Base-by-base conservation (phyloP, 2,113 vertebrate species). In the Smithornis capensis region DNA sequence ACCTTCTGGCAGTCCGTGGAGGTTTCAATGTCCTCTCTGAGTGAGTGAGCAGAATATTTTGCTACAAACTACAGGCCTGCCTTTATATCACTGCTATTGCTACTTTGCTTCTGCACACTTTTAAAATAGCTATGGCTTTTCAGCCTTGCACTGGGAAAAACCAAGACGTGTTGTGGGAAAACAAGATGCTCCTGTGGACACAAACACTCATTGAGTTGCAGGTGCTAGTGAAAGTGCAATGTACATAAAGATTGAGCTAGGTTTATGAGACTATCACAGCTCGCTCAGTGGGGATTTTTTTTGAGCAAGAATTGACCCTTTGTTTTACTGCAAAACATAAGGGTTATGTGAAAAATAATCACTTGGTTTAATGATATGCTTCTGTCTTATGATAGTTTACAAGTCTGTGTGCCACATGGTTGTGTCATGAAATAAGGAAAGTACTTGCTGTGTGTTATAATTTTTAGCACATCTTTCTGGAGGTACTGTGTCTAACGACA, bases 1-100 rank as follows among this genome's bases (percentile, higher is more conserved):
- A 86, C 80, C 89, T 92, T 81, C 90, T 89, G 90, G 64, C 76
- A 81, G 68, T 40, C 71, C 12, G 0, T 45, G 76, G 86, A 78
- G 37, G 40, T 92, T 89, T 88, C 73, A 28, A 68, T 53, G 83
- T 89, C 90, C 79, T 83, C 83, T 78, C 73, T 82, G 92, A 92
- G 47, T 81, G 79, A 93, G 33, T 37, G 44, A 86, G 49, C 53
- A 77, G 64, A 94, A 64, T 60, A 53, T 83, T 90, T 93, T 70
- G 38, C 59, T 83, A 44, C 38, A 70, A 86, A 53, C 24, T 47
- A 40, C 37, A 73, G 31, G 44, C 63, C 40, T 86, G 42, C 25
- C 44, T 97, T 92, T 75, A 28, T 87, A 40, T 16, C 21, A 8
- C 47, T 68, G 64, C 60, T 82, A 15, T 17, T 81, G 71, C 70